Conservation (phyloP, 1,140 invertebrate genomes). For the Phymorhynchus buccinoides region DNA sequence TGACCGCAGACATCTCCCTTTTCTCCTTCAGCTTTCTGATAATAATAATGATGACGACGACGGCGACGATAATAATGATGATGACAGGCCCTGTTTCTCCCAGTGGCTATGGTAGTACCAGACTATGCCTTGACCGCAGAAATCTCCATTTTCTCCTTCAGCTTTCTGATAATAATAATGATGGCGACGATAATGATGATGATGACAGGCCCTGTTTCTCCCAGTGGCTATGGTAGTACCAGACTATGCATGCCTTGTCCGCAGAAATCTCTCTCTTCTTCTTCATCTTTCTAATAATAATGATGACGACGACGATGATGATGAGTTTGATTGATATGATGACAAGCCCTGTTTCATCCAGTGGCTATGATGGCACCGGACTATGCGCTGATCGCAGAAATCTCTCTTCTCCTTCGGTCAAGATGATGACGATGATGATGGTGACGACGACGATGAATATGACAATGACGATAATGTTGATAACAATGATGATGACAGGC, state of each 20-base stretch:
- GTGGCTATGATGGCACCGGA: constrained; percentile 76
- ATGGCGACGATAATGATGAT: neutral
- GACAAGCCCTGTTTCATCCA: constrained; percentile 73
- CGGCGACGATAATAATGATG: no score
- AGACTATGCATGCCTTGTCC: constrained; percentile 72
- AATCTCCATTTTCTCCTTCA: constrained; percentile 72
- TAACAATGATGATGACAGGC: no score
- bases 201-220: constrained; percentile 65
- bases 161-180: no score
- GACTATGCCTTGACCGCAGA: constrained; percentile 75
- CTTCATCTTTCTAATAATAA: no score
- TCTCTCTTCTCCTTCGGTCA: constrained; percentile 73
- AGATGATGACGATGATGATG: no score
- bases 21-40: no score
- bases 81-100: constrained; percentile 73
- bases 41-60: no score
- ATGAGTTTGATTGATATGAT: no score
- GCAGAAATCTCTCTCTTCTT: constrained; percentile 73
- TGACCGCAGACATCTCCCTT: constrained; percentile 74
- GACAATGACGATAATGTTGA: no score
- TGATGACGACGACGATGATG: no score
- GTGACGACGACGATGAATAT: no score
- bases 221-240: constrained; percentile 76
- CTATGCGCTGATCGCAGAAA: constrained; percentile 75
- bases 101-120: constrained; percentile 75